phyloP scores from a whole-genome alignment of 1,140 invertebrate species.

The Apis cerana region DNA sequence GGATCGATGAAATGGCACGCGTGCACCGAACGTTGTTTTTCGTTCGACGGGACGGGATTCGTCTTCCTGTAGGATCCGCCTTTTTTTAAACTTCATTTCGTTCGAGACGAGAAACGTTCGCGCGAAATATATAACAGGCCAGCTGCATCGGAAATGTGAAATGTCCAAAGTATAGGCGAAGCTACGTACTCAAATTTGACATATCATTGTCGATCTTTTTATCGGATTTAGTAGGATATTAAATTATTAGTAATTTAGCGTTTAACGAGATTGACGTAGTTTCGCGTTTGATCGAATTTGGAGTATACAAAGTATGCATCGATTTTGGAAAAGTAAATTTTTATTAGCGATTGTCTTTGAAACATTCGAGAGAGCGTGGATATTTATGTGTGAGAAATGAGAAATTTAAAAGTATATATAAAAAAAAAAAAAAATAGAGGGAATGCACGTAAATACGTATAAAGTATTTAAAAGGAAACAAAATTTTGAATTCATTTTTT shows the following conservation, averaged over 20 bases:
- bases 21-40: neutral
- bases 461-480: too few species aligned
- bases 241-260: neutral
- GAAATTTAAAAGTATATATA: too few species aligned
- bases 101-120: neutral
- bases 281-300: too few species aligned
- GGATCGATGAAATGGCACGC: neutral
- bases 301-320: too few species aligned
- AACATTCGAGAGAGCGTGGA: neutral
- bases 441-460: too few species aligned
- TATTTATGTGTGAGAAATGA: too few species aligned
- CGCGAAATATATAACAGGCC: neutral
- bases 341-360: neutral
- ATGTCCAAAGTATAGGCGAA: neutral
- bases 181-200: neutral
- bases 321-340: too few species aligned
- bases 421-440: too few species aligned
- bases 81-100: neutral
- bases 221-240: neutral
- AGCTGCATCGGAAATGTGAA: neutral
- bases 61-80: neutral
- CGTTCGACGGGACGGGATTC: neutral
- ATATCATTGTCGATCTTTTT: constrained; percentile 2
- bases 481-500: too few species aligned
- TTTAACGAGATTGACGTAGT: neutral